phyloP scores from a whole-genome alignment of 2,888 invertebrate species.

The Thera britannica region DNA sequence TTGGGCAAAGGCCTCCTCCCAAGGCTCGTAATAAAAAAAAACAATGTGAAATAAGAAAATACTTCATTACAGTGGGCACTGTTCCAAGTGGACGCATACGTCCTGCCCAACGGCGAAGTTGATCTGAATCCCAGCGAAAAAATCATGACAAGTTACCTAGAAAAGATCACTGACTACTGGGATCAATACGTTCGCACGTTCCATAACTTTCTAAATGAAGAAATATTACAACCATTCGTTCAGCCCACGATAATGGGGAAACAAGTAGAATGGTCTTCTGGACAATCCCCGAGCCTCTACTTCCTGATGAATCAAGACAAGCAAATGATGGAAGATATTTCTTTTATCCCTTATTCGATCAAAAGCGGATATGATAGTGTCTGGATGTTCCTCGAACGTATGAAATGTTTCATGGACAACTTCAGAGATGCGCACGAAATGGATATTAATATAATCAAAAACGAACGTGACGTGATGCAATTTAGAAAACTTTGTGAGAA shows the following conservation, averaged over 20 bases:
- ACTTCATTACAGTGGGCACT: constrained; percentile 83
- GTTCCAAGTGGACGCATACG: constrained; percentile 85
- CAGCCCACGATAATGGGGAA: constrained; percentile 94
- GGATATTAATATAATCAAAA: constrained; percentile 85
- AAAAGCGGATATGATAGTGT: constrained; percentile 86
- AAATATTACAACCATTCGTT: constrained; percentile 89
- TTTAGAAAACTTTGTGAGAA: constrained; percentile 88
- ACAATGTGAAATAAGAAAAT: not conserved
- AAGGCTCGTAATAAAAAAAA: too few species aligned
- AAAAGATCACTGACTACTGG: constrained; percentile 87
- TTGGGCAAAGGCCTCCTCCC: too few species aligned
- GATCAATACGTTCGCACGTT: constrained; percentile 88
- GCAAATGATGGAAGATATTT: constrained; percentile 80
- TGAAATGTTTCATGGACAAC: constrained; percentile 87
- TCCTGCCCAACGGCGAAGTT: constrained; percentile 66
- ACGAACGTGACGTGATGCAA: constrained; percentile 86
- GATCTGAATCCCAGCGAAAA: constrained; percentile 86
- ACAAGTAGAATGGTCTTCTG: constrained; percentile 90
- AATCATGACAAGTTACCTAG: constrained; percentile 84
- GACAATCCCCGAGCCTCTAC: constrained; percentile 88
- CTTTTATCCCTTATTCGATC: constrained; percentile 84
- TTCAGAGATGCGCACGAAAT: constrained; percentile 89
- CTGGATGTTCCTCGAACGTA: constrained; percentile 86
- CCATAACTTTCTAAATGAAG: constrained; percentile 89
- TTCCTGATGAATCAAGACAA: constrained; percentile 89